These are phyloP conservation scores for Pyrgus malvae DNA, from an alignment of 2,888 invertebrate species.

Conservation along the genomic window DNA sequence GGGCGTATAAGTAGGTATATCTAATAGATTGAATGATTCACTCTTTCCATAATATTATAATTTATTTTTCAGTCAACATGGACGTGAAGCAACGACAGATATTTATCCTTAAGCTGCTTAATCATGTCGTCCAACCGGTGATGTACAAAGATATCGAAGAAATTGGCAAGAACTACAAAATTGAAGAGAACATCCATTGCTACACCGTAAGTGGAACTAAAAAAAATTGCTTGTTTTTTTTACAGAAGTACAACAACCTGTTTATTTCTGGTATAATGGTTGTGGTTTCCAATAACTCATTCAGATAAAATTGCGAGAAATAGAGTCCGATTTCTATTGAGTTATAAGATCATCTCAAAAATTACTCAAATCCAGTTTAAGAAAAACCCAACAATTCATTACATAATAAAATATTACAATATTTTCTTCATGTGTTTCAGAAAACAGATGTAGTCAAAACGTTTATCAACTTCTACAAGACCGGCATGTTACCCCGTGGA, in stretches of 20 bases:
- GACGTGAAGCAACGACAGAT: slow-evolving; percentile 69
- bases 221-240: too few species aligned
- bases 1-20: too few species aligned
- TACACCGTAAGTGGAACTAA: slow-evolving; percentile 63
- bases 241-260: too few species aligned
- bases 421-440: slow-evolving; percentile 60
- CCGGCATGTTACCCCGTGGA: slow-evolving; percentile 80
- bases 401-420: background rate
- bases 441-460: slow-evolving; percentile 81
- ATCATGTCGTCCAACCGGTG: slow-evolving; percentile 73
- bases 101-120: slow-evolving; percentile 72
- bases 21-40: background rate
- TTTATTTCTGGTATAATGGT: too few species aligned
- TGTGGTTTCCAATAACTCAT: too few species aligned
- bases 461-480: slow-evolving; percentile 76
- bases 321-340: too few species aligned
- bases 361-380: too few species aligned
- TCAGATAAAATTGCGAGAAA: too few species aligned
- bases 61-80: slow-evolving; percentile 56
- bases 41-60: too few species aligned
- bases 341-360: too few species aligned
- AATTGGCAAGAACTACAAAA: slow-evolving; percentile 62
- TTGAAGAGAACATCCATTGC: slow-evolving; percentile 82
- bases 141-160: slow-evolving; percentile 72
- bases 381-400: too few species aligned